These are phyloP conservation scores for Luscinia megarhynchos DNA, from an alignment of 2,797 vertebrate genomes.

Conservation along the genomic window DNA sequence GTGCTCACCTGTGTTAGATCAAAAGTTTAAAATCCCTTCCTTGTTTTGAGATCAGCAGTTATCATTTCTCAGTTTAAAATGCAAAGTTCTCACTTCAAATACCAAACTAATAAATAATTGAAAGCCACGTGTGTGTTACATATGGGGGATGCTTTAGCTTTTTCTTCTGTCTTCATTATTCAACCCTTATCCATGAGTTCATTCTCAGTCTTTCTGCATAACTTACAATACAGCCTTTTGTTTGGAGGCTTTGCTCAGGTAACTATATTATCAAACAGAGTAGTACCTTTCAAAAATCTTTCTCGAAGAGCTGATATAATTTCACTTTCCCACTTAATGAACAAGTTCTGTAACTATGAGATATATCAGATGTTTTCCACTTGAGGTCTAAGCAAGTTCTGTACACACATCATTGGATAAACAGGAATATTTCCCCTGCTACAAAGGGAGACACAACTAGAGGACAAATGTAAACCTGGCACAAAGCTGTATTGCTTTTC, in stretches of 20 bases:
- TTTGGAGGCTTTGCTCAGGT: neutral
- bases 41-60: neutral
- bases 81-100: neutral
- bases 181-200: neutral
- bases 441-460: neutral
- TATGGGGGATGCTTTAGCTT: neutral
- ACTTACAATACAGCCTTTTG: neutral
- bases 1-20: neutral
- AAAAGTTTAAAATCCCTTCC: neutral
- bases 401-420: rapidly evolving
- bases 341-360: neutral
- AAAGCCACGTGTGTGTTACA: neutral
- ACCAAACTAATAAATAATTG: neutral
- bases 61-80: neutral
- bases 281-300: neutral
- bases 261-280: neutral
- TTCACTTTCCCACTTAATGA: neutral
- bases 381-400: neutral
- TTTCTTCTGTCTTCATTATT: neutral
- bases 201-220: neutral
- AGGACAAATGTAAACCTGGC: constrained; percentile 19
- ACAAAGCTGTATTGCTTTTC: neutral
- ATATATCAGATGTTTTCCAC: neutral
- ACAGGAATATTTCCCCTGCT: neutral
- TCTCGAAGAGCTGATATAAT: neutral